Evolutionary conservation across 2,888 invertebrate genomes (phyloP), one percentile per base, ranked within the genome.

Genomic region (Sinotaia quadrata): DNA sequence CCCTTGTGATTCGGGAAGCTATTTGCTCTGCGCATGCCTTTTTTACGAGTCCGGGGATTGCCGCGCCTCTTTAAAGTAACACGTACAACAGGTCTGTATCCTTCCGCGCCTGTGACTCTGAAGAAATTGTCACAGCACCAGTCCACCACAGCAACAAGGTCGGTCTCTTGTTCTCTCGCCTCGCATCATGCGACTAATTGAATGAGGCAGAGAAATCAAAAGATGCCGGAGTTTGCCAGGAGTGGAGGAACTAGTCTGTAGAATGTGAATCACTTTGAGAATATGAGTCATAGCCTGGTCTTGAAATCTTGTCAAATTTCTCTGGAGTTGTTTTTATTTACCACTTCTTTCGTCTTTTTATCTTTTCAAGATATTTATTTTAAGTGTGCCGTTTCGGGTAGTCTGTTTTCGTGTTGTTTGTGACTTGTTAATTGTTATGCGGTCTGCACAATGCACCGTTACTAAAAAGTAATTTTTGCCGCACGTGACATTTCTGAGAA

Each of bases 81-180:
- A 54, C 54, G 54, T 27, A 54, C 54, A 54, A 54, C 54, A 54
- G 54, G 54, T 54, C 54, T 24, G 54, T 54, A 54, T 54, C 29
- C 54, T 31, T 54, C 54, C 54, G 54, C 54, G 54, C 18, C 54
- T 29, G 54, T 27, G 54, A 29, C 54, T n/a, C 27, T 24, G 54
- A 31, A 54, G 27, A 54, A 54, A 54, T 54, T 54, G 54, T 24
- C 54, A 18, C n/a, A 54, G 54, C 27, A 54, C 27, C 54, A 54
- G 24, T 54, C 54, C 54, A 29, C 54, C 54, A 27, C 54, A 54
- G 27, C 24, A 54, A 54, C 54, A 54, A 29, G 31, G 18, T 10
- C 54, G 27, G 27, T 29, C 31, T 24, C 54, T 54, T 54, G 54
- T 54, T 24, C 27, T 29, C 54, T 24, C 54, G 27, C 54, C 31